Evolutionary conservation across 2,888 invertebrate genomes (phyloP), one percentile per base, ranked within the genome.

Genomic region (Drosophila melanosoma): DNA sequence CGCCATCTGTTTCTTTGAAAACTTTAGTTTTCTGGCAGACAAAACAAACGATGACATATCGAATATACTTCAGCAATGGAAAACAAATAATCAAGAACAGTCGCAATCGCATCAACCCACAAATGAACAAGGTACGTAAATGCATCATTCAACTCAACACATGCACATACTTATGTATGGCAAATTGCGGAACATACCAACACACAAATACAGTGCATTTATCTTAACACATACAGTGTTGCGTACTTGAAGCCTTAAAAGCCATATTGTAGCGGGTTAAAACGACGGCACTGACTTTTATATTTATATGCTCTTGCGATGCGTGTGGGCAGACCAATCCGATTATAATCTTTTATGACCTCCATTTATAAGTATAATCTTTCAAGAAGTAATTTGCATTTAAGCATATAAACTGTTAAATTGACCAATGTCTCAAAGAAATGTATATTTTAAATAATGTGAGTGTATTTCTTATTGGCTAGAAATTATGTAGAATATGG

Each of bases 31-130:
- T 86, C 87, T 92, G 73, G 92, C 91, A 79, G 93, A 93, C 66
- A 93, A 92, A 84, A 91, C 90, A 38, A 93, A 92, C 77, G 93
- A 93, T 69, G 93, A 93, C 84, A 90, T 93, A 74, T 91, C 91
- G 68, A 93, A 93, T 83, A 93, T 93, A 78, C 84, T 93, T 62
- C 92, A 92, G 78, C 92, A 93, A 79, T 93, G 93, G 93, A 93
- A 92, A 86, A 91, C 87, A 79, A 91, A 91, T 81, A 92, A 91
- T 87, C 87, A 85, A 63, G 72, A 70, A 36, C 72, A 72, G 67
- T 26, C 49, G 71, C 79, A 81, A 17, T 36, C 33, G 11, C 57
- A 26, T 35, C 62, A 80, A 56, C 62, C 67, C 67, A 76, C 81
- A 70, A 88, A 91, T 77, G 92, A 92, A 71, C 92, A 92, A 89